Conservation (phyloP, 2,113 vertebrate genomes). For the Leucopternis melanops region DNA sequence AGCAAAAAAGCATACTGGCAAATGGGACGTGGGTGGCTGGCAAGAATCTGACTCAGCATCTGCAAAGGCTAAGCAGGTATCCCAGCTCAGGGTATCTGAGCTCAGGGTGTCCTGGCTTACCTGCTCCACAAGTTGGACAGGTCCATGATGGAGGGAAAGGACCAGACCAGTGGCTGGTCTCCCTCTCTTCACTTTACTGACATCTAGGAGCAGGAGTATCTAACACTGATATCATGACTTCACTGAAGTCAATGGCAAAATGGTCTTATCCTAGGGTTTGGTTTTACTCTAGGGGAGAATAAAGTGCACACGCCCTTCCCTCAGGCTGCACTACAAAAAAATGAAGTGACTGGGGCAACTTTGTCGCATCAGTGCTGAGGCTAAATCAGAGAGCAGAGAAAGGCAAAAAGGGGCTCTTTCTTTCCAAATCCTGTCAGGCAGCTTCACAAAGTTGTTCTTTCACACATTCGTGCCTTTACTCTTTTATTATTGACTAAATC, state of each 20-base stretch:
- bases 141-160: not conserved
- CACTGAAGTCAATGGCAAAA: not conserved
- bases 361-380: not conserved
- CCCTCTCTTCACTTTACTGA: not conserved
- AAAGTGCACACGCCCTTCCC: not conserved
- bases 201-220: not conserved
- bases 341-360: not conserved
- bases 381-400: not conserved
- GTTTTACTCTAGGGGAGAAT: not conserved
- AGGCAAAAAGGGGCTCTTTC: not conserved
- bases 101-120: not conserved
- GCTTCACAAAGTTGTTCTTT: constrained; percentile 5
- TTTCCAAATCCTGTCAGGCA: not conserved
- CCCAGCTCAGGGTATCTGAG: not conserved
- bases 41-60: not conserved
- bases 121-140: not conserved
- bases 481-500: constrained; percentile 4
- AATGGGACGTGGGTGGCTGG: not conserved
- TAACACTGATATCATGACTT: not conserved
- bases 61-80: not conserved
- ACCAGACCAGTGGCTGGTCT: not conserved
- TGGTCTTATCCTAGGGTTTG: not conserved
- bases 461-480: not conserved
- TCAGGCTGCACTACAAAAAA: not conserved
- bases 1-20: not conserved